Evolutionary conservation across 2,888 invertebrate genomes (phyloP), one percentile per base, ranked within the genome.

Genomic region (Parnassius mnemosyne): DNA sequence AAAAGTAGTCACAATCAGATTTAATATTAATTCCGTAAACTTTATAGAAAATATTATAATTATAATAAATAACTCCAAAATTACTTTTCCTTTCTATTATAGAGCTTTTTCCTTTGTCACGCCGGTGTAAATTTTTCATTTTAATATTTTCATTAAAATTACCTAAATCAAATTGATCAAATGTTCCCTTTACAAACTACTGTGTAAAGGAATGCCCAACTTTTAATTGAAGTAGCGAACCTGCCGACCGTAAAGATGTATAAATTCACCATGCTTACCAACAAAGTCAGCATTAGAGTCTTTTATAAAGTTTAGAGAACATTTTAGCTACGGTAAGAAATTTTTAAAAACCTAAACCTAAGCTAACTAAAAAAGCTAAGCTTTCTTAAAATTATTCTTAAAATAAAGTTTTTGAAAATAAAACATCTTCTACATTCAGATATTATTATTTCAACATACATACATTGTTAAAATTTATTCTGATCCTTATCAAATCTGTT

Each of bases 201-300:
- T 49, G 16, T n/a, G 49, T 49, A 49, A 9, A n/a, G 13, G 9
- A 49, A 49, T 49, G 9, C 13, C 49, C 5, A 49, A 49, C 49
- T 49, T 49, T 13, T 49, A 49, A 49, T 49, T 49, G 16, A 49
- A 49, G 16, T 49, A 49, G 13, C 12, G 49, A 49, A 49, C 49
- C 16, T 49, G 49, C 49, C 49, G 12, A 12, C 49, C 16, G 7
- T 16, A 13, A 10, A 5, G 5, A 10, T 16, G 13, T 49, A 49
- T 16, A 49, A 49, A 16, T 49, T 49, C 16, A 49, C 13, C 49
- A 16, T 49, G 49, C 16, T 16, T 13, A 49, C 49, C n/a, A 43
- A 16, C 13, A 49, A 16, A 13, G 16, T 49, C 16, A 49, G 13
- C 49, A 9, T 12, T n/a, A 12, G 13, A 49, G 12, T 13, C 13